phyloP scores from a whole-genome alignment of 1,140 invertebrate genomes.

The Drosophila ananassae region DNA sequence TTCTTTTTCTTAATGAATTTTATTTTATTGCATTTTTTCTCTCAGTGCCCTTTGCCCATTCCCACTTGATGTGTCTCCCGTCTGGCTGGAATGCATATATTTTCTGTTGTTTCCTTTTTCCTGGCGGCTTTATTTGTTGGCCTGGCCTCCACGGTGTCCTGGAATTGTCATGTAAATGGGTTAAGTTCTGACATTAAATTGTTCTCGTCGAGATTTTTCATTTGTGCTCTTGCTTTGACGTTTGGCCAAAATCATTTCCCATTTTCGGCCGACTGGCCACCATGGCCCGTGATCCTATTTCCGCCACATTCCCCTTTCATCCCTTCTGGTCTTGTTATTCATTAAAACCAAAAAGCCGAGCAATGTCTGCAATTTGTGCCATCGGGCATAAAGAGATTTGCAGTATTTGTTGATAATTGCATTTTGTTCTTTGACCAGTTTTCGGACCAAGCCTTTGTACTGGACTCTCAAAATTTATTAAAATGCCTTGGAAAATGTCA shows the following conservation, averaged over 20 bases:
- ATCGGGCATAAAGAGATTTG: slow-evolving; percentile 36
- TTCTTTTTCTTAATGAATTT: background rate
- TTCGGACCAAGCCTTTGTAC: slow-evolving; percentile 16
- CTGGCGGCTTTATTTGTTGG: slow-evolving; percentile 46
- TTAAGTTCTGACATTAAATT: slow-evolving; percentile 78
- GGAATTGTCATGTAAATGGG: slow-evolving; percentile 78
- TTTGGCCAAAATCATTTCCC: slow-evolving; percentile 38
- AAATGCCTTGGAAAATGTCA: slow-evolving; percentile 4
- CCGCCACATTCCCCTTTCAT: background rate
- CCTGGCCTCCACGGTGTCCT: slow-evolving; percentile 17
- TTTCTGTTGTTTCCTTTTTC: slow-evolving; percentile 41
- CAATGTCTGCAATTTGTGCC: slow-evolving; percentile 25
- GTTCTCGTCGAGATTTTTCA: slow-evolving; percentile 54
- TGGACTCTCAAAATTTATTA: slow-evolving; percentile 10
- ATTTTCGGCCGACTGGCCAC: slow-evolving; percentile 28
- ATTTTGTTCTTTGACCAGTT: slow-evolving; percentile 26
- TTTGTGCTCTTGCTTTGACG: slow-evolving; percentile 41
- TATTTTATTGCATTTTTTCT: background rate
- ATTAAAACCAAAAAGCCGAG: slow-evolving; percentile 49
- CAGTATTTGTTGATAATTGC: slow-evolving; percentile 47
- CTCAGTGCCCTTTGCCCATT: background rate
- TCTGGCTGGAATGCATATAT: slow-evolving; percentile 36
- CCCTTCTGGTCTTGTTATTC: slow-evolving; percentile 13
- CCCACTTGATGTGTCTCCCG: slow-evolving; percentile 20
- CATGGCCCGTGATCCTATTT: slow-evolving; percentile 14